Conservation (phyloP, 2,797 vertebrate species). For the Crocodylus rhombifer region DNA sequence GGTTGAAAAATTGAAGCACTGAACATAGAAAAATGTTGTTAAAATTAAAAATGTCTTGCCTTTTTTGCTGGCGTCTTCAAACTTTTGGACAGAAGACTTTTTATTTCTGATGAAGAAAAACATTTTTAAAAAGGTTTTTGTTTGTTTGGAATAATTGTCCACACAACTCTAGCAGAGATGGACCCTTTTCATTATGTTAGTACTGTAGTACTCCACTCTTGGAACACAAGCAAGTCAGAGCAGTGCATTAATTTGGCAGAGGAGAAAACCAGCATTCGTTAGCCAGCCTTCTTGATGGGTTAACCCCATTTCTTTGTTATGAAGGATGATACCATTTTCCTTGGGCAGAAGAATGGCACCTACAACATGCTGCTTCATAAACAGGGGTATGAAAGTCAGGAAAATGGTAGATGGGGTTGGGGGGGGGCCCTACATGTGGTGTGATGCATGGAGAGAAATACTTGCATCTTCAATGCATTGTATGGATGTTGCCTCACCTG, state of each 20-base stretch:
- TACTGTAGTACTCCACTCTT: not conserved
- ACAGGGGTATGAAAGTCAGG: not conserved
- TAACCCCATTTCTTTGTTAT: not conserved
- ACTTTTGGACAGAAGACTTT: not conserved
- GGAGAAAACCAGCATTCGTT: not conserved
- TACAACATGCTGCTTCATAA: not conserved
- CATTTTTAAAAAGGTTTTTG: not conserved
- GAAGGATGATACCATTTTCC: not conserved
- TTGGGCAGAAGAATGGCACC: not conserved
- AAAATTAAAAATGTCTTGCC: not conserved
- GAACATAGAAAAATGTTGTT: not conserved
- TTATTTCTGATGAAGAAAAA: constrained; percentile 14
- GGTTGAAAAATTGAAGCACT: not conserved
- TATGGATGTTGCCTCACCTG: fast-evolving
- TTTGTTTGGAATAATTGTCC: too few relatives aligned
- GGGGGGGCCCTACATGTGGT: not conserved
- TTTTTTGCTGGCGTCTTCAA: not conserved
- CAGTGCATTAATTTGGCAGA: not conserved
- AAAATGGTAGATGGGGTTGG: fast-evolving
- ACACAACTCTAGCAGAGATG: not conserved
- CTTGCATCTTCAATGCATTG: fast-evolving
- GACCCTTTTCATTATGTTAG: not conserved
- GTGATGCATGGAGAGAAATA: too few relatives aligned
- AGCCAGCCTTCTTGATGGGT: not conserved
- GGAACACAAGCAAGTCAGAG: not conserved